phyloP scores from a whole-genome alignment of 2,888 invertebrate species.

The Caenorhabditis sulstoni region DNA sequence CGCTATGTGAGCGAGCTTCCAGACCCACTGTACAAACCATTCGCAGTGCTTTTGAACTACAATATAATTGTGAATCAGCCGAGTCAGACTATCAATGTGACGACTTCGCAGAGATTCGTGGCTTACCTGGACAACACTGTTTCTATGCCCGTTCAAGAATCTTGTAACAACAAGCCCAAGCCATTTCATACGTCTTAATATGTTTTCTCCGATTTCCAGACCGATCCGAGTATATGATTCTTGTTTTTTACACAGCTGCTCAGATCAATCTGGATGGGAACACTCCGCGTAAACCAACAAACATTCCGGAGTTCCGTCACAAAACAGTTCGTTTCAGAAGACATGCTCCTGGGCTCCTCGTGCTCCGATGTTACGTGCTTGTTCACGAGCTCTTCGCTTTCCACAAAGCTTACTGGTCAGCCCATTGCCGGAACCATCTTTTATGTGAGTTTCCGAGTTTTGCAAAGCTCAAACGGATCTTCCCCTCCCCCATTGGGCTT shows the following conservation, averaged over 20 bases:
- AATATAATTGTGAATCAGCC: constrained; percentile 54
- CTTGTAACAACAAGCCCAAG: constrained; percentile 48
- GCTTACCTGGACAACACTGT: constrained; percentile 61
- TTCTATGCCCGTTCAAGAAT: constrained; percentile 47
- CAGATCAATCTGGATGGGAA: constrained; percentile 33
- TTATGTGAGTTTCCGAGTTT: constrained; percentile 62
- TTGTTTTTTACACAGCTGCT: constrained; percentile 59
- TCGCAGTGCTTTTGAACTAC: constrained; percentile 61
- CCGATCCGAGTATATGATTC: constrained; percentile 60
- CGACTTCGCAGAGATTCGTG: constrained; percentile 33
- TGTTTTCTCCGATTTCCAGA: constrained; percentile 50
- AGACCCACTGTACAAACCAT: constrained; percentile 63
- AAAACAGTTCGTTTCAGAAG: constrained; percentile 38
- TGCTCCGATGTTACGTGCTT: constrained; percentile 62
- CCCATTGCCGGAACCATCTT: constrained; percentile 64
- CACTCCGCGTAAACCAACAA: constrained; percentile 31
- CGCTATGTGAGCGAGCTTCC: background rate
- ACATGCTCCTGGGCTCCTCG: constrained; percentile 47
- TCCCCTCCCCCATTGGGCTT: background rate
- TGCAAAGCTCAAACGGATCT: too few relatives aligned
- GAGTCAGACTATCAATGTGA: constrained; percentile 39
- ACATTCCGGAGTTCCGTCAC: too few relatives aligned
- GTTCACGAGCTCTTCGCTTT: constrained; percentile 52
- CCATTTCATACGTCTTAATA: background rate
- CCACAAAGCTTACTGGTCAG: constrained; percentile 49